Evolutionary conservation across 2,888 invertebrate species (phyloP), one percentile per base, ranked within the genome.

Genomic region (Hirtodrosophila cameraria): DNA sequence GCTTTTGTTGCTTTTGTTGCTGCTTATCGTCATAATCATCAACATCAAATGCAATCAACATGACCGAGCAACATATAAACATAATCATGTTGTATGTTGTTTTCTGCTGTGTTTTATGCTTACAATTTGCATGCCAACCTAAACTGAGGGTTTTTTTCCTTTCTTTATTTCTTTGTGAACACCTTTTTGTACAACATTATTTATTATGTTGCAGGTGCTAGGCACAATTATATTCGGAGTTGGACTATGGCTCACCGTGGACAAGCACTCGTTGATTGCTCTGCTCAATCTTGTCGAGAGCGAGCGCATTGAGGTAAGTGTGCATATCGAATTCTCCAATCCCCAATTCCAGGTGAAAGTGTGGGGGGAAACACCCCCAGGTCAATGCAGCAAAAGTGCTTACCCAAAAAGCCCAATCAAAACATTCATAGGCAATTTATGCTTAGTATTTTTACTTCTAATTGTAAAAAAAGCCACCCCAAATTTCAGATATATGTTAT

Each of bases 211-310:
- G 58, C 78, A 91, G 91, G 83, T 91, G 65, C 86, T 93, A 57
- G 94, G 94, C 54, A 93, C 93, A 61, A 92, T 93, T 60, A 92
- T 94, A 48, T 89, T 95, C 64, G 93, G 93, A 25, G 92, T 94
- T 55, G 94, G 94, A 87, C 93, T 94, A 89, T 95, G 94, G 94
- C 88, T 95, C 28, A 93, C 93, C 25, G 92, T 93, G 46, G 94
- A 94, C 90, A 94, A 93, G 89, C 93, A 92, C 78, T 94, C 94
- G 15, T 92, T 94, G 86, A 92, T 94, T 75, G 92, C 92, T 60
- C 90, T 94, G 43, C 91, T 93, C 57, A 92, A 93, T 87, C 90
- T 93, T 75, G 92, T 93, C 31, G 92, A 93, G 63, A 92, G 91
- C 75, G 92, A 93, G 82, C 91, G 92, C 69, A 89, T 93, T 69